Evolutionary conservation across 2,113 vertebrate species (phyloP).

Genomic region (Scytalopus superciliaris): DNA sequence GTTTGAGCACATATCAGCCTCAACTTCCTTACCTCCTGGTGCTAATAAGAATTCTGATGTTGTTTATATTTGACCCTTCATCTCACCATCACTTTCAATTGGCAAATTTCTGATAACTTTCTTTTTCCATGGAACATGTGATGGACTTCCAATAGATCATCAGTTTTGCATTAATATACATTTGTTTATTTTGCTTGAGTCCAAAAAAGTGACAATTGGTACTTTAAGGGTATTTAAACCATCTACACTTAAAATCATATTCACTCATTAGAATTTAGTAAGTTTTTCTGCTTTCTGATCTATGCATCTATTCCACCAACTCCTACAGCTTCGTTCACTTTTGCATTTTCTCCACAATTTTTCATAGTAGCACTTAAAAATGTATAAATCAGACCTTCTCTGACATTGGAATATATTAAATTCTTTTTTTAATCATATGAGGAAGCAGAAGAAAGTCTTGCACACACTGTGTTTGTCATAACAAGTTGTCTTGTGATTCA

Average conservation of each 20-base stretch:
- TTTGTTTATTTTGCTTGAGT: neutral
- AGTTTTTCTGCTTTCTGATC: neutral
- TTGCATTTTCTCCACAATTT: neutral
- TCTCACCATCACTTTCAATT: neutral
- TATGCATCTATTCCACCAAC: neutral
- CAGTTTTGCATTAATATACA: neutral
- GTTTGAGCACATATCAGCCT: neutral
- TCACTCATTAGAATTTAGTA: neutral
- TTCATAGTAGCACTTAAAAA: slow-evolving; percentile 5
- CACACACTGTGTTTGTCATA: neutral
- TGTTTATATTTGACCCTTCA: neutral
- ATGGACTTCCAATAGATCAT: neutral
- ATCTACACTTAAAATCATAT: neutral
- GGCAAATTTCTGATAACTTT: neutral
- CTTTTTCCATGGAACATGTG: neutral
- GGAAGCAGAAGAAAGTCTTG: neutral
- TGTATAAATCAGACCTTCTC: neutral
- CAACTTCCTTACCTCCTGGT: neutral
- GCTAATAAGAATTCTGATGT: neutral
- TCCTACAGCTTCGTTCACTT: neutral
- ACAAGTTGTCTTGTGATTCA: neutral
- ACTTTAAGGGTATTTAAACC: neutral
- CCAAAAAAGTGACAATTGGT: neutral
- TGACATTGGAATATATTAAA: neutral
- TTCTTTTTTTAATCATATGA: neutral